Conservation (phyloP, 2,888 invertebrate genomes). For the Meandrusa payeni region DNA sequence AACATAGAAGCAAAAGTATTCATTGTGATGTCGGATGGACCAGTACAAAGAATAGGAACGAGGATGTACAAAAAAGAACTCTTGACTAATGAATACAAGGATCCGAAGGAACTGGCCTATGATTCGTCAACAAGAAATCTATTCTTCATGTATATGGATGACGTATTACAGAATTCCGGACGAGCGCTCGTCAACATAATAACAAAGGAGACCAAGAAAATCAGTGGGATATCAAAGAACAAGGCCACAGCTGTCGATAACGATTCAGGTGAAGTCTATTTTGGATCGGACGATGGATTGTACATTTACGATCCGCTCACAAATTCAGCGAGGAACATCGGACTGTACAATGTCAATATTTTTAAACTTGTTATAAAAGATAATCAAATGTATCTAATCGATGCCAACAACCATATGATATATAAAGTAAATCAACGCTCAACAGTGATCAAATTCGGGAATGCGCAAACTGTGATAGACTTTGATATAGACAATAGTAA, state of each 20-base stretch:
- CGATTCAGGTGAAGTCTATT: conserved; percentile 63
- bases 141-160: conserved; percentile 72
- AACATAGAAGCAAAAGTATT: conserved; percentile 46
- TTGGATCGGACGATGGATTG: conserved; percentile 65
- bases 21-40: conserved; percentile 51
- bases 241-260: conserved; percentile 63
- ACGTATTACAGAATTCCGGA: conserved; percentile 57
- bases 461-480: conserved; percentile 57
- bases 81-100: conserved; percentile 48
- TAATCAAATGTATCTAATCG: conserved; percentile 61
- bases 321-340: conserved; percentile 53
- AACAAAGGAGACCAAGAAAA: conserved; percentile 53
- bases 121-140: conserved; percentile 64
- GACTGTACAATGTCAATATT: conserved; percentile 63
- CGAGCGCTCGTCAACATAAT: conserved; percentile 57
- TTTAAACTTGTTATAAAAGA: conserved; percentile 62
- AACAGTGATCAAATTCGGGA: conserved; percentile 43
- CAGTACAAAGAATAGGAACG: conserved; percentile 54
- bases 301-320: conserved; percentile 58
- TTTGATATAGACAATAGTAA: conserved; percentile 60
- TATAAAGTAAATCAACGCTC: conserved; percentile 56
- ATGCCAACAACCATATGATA: conserved; percentile 64
- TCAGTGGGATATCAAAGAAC: conserved; percentile 57
- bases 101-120: conserved; percentile 61
- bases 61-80: conserved; percentile 60